These are phyloP conservation scores for Rhopalosiphum padi DNA, from an alignment of 1,140 invertebrate species.

Conservation along the genomic window DNA sequence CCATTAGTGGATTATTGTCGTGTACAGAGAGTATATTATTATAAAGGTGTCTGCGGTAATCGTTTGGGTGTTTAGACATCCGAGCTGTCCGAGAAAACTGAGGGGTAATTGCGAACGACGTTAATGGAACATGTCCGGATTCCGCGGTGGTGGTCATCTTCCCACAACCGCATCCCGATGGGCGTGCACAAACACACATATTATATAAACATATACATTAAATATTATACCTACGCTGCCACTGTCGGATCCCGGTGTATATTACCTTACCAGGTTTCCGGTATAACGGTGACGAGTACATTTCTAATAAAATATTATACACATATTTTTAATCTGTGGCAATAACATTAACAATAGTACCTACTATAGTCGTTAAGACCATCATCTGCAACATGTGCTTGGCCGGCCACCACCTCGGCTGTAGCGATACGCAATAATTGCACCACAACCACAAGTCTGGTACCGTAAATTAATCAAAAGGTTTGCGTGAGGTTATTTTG, in stretches of 20 bases:
- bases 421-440: too few relatives aligned
- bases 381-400: neutral
- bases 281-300: neutral
- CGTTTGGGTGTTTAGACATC: neutral
- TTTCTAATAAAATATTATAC: neutral
- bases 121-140: neutral
- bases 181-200: neutral
- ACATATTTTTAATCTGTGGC: neutral
- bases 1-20: neutral
- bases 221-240: neutral
- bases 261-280: neutral
- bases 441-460: neutral
- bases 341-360: too few relatives aligned
- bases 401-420: neutral
- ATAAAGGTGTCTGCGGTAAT: neutral
- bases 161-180: neutral
- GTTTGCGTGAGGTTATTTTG: neutral
- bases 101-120: neutral
- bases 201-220: too few relatives aligned
- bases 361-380: neutral
- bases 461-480: neutral
- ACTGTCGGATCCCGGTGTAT: neutral
- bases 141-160: constrained; percentile 6
- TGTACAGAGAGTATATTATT: neutral
- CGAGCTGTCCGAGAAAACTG: neutral